Evolutionary conservation across 2,797 vertebrate species (phyloP).

Genomic region (Dallia pectoralis): DNA sequence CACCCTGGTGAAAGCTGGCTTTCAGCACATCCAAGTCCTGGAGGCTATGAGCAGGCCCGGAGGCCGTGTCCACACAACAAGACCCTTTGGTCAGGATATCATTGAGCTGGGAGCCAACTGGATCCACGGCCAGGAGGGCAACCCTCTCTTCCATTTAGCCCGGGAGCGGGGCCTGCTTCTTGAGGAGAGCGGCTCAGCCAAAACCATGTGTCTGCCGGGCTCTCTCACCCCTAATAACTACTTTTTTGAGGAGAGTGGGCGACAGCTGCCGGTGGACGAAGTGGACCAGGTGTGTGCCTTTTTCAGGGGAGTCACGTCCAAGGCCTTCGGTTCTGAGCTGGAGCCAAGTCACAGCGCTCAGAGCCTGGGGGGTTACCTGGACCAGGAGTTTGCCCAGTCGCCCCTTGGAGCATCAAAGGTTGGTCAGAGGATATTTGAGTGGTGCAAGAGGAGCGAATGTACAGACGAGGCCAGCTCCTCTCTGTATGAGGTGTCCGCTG

Average conservation of each 20-base stretch:
- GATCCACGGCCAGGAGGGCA: conserved; percentile 62
- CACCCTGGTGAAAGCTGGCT: conserved; percentile 48
- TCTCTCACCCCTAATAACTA: conserved; percentile 50
- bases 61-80: conserved; percentile 55
- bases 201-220: conserved; percentile 42
- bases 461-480: conserved; percentile 64
- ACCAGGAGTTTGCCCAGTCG: conserved; percentile 47
- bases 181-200: conserved; percentile 28
- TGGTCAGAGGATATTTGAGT: conserved; percentile 52
- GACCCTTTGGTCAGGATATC: conserved; percentile 51
- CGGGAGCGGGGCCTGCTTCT: conserved; percentile 52
- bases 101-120: conserved; percentile 65
- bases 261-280: conserved; percentile 28
- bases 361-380: conserved; percentile 58
- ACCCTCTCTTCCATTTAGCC: conserved; percentile 57
- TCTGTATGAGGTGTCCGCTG: conserved; percentile 62
- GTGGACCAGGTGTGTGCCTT: conserved; percentile 51
- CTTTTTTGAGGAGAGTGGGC: conserved; percentile 58
- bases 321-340: conserved; percentile 50
- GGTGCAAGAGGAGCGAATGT: conserved; percentile 65
- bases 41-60: conserved; percentile 57
- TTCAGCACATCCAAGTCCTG: conserved; percentile 48
- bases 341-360: conserved; percentile 33
- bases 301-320: conserved; percentile 54
- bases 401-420: conserved; percentile 29